Evolutionary conservation across 92 coral and sea anemone species (phyloP), one percentile per base, ranked within the genome.

Genomic region (Zoanthus solanderi): DNA sequence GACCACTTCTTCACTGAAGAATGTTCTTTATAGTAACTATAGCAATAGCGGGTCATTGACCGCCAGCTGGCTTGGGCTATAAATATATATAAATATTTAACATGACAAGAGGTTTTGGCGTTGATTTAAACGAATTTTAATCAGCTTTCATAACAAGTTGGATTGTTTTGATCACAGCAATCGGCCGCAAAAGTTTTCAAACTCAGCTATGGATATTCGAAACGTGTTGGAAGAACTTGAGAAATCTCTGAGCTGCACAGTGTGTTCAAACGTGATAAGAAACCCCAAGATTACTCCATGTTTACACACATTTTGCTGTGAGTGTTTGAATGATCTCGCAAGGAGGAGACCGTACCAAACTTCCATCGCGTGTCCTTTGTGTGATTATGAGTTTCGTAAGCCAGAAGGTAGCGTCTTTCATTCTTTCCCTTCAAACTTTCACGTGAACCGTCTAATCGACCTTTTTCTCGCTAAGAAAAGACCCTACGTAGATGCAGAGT

Each of bases 261-360:
- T 81, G 7, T 95, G 98, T 83, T 93, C 96, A 18, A 95, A 95
- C 52, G 94, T 95, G 58, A 89, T 91, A 81, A 88, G 89, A 34
- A 94, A 95, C 56, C 98, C 98, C 7, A 93, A 90, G 88, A 90
- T 95, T 47, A 91, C 98, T n/a, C 96, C 98, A 32, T 95, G 98
- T 91, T 79, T 95, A 57, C 98, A 95, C 83, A 89, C 98, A 30
- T 95, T 95, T 88, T 95, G 98, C 86, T 93, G 93, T 17, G 98
- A 95, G 69, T 95, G 98, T 79, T 90, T 95, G 88, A 95, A 93
- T 76, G 93, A 91, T 10, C 78, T 95, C 48, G 94, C 96, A 14
- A 67, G 89, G 76, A 91, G 93, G 77, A 92, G 98, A 83, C 98
- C 98, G 34, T 93, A 95, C 77, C 98, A 95, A 72, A 92, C 91